Conservation (phyloP, 2,888 invertebrate genomes). For the Lamproptera curius region DNA sequence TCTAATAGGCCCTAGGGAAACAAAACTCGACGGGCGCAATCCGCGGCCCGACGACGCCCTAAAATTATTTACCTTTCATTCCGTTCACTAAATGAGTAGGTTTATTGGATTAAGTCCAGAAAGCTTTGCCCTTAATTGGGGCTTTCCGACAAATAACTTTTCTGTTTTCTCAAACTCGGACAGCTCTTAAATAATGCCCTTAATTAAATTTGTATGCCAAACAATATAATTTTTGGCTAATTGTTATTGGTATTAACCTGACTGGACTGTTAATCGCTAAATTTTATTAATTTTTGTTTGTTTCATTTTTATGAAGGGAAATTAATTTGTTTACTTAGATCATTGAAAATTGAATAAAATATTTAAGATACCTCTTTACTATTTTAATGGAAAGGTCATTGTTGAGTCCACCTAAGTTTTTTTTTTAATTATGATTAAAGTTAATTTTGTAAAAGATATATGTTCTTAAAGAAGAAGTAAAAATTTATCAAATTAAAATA, state of each 20-base stretch:
- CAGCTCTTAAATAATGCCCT: slow-evolving; percentile 68
- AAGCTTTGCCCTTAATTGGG: slow-evolving; percentile 75
- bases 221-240: slow-evolving; percentile 46
- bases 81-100: slow-evolving; percentile 73
- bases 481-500: no score
- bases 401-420: no score
- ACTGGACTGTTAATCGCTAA: background rate
- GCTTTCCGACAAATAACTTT: slow-evolving; percentile 75
- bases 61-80: slow-evolving; percentile 75
- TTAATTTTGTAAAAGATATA: no score
- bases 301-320: background rate
- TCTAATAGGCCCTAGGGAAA: slow-evolving; percentile 40
- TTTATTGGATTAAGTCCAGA: slow-evolving; percentile 76
- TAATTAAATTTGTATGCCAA: slow-evolving; percentile 65
- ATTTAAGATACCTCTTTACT: no score
- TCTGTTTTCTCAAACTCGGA: slow-evolving; percentile 73
- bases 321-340: no score
- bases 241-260: slow-evolving; percentile 30
- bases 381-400: no score
- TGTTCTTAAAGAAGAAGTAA: no score
- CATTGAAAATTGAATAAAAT: no score
- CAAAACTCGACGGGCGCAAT: slow-evolving; percentile 47
- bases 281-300: background rate
- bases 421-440: no score
- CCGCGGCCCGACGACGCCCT: slow-evolving; percentile 44